Evolutionary conservation across 2,888 invertebrate species (phyloP), one percentile per base, ranked within the genome.

Genomic region (Iselma pallidipennis): DNA sequence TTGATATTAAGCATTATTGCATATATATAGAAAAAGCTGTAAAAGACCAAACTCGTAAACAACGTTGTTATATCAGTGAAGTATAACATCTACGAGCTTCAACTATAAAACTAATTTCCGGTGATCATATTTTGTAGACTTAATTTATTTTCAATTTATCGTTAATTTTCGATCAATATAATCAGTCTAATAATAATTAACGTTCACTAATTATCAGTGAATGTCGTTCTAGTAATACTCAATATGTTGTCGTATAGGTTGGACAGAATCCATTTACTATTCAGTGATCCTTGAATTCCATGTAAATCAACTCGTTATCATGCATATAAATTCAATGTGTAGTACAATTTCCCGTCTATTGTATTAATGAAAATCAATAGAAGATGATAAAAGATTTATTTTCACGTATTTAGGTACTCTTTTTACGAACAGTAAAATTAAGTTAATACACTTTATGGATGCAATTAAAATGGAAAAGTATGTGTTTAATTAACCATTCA

Each of bases 261-360:
- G 45, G 45, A 21, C 45, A 45, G 45, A 45, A 45, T 45, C 45
- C 45, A 45, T 45, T 45, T 45, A 21, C 7, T 21, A 45, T 21
- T 45, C 19, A 45, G 45, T 45, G 45, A 45, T 21, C 45, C 21
- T 45, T 45, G 45, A 21, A 45, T 45, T 10, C 21, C 21, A 45
- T 45, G 45, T 45, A 45, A 45, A 45, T 45, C 45, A 45, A 45
- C 10, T 45, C 45, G 45, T 45, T 45, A 45, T 45, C 21, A 21
- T 45, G 10, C 45, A 45, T 45, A 45, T 45, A 45, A 45, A 45
- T 45, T 45, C 45, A 45, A 14, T 9, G 5, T 45, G 21, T 21
- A 10, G 45, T 45, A 45, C 21, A 19, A 45, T 21, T 45, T 21
- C 45, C 45, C 12, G 19, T 45, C 45, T 21, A 45, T 45, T 45